Conservation (phyloP, 1,140 invertebrate genomes). For the Phortica variegata region DNA sequence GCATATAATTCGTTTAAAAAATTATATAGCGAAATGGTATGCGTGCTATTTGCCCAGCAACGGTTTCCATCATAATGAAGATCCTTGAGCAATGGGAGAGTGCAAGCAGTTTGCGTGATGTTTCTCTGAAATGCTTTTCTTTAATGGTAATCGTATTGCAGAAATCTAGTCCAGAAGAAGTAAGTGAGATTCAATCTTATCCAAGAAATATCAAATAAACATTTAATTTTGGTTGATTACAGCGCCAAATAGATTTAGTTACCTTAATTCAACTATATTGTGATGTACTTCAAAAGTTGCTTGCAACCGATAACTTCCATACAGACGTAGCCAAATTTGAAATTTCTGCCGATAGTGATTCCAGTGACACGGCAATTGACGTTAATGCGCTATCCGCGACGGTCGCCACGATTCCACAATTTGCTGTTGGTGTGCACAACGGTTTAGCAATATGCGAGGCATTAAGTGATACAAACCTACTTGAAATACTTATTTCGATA, state of each 20-base stretch:
- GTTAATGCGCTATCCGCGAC: constrained; percentile 35
- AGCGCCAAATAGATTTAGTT: constrained; percentile 65
- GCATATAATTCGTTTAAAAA: no score
- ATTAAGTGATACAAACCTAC: constrained; percentile 41
- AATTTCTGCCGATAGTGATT: constrained; percentile 35
- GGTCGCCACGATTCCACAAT: constrained; percentile 34
- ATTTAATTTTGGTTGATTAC: constrained; percentile 8
- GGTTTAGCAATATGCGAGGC: constrained; percentile 26
- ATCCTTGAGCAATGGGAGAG: constrained; percentile 56
- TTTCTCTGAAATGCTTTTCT: constrained; percentile 62
- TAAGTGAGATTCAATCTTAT: constrained; percentile 29
- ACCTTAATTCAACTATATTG: constrained; percentile 62
- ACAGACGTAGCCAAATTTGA: constrained; percentile 38
- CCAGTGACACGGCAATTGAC: constrained; percentile 40
- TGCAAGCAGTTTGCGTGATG: constrained; percentile 47
- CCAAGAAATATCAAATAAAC: not conserved
- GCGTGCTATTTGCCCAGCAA: constrained; percentile 65
- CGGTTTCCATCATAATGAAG: constrained; percentile 62
- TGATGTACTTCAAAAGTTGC: constrained; percentile 51
- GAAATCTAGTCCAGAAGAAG: constrained; percentile 64
- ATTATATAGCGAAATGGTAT: constrained; percentile 63
- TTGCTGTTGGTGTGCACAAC: constrained; percentile 16
- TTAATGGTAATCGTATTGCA: constrained; percentile 63
- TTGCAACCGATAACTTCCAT: constrained; percentile 45
- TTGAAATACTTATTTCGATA: constrained; percentile 39